Conservation (phyloP, 2,797 vertebrate species). For the Eulemur coronatus region DNA sequence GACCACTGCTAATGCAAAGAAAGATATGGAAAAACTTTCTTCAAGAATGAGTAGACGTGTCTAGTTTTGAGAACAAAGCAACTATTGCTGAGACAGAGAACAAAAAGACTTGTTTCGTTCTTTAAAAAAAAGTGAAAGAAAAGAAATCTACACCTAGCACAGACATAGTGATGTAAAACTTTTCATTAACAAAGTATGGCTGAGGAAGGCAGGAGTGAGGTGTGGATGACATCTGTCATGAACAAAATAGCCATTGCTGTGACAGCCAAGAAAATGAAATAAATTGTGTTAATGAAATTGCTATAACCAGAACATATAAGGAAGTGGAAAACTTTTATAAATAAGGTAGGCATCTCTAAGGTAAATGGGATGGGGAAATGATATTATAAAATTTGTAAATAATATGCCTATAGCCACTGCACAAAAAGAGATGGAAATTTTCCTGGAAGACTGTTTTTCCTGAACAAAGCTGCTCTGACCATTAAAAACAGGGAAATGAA, state of each 20-base stretch:
- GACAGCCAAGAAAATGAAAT: neutral
- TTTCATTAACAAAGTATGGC: neutral
- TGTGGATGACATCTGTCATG: neutral
- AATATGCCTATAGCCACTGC: neutral
- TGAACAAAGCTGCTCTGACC: neutral
- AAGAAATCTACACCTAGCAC: neutral
- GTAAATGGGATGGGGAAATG: neutral
- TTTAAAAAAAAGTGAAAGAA: neutral
- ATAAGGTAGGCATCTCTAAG: neutral
- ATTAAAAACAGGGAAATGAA: neutral
- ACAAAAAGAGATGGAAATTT: neutral
- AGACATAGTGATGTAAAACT: neutral
- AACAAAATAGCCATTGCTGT: neutral
- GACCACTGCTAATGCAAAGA: neutral
- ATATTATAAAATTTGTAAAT: neutral
- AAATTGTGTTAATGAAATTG: neutral
- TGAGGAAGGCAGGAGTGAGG: neutral
- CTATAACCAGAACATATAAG: neutral
- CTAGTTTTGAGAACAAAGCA: neutral
- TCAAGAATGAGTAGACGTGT: neutral
- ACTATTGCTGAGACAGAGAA: neutral
- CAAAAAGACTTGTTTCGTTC: neutral
- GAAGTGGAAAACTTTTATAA: neutral
- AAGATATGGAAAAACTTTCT: neutral
- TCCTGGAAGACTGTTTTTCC: neutral